Evolutionary conservation across 2,797 vertebrate species (phyloP).

Genomic region (Delichon dasypus): DNA sequence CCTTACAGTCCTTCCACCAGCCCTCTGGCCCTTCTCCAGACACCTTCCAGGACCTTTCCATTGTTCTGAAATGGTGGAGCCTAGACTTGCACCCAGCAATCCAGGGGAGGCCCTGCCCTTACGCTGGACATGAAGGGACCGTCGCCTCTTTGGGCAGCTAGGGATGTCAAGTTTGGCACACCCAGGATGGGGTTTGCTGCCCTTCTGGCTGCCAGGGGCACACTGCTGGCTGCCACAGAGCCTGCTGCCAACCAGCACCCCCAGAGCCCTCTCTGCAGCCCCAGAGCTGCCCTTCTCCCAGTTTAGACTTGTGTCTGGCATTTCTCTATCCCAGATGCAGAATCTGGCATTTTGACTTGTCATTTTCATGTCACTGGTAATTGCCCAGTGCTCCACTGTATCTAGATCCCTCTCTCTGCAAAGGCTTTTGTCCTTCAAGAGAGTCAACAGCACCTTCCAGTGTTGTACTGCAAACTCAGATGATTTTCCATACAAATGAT

Average conservation of each 20-base stretch:
- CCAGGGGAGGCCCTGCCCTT: not conserved
- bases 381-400: not conserved
- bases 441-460: not conserved
- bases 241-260: not conserved
- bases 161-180: not conserved
- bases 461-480: not conserved
- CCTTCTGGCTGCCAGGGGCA: not conserved
- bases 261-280: not conserved
- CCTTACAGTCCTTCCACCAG: not conserved
- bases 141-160: accelerated
- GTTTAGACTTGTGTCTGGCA: not conserved
- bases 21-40: not conserved
- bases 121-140: accelerated
- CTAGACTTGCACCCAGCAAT: not conserved
- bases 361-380: not conserved
- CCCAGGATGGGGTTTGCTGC: not conserved
- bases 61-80: not conserved
- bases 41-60: not conserved
- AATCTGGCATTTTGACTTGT: not conserved
- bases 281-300: not conserved
- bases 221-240: no score
- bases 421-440: not conserved
- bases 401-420: not conserved
- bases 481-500: not conserved
- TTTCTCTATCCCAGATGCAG: not conserved